Evolutionary conservation across 2,797 vertebrate genomes (phyloP), one percentile per base, ranked within the genome.

Genomic region (Rhinophrynus dorsalis): DNA sequence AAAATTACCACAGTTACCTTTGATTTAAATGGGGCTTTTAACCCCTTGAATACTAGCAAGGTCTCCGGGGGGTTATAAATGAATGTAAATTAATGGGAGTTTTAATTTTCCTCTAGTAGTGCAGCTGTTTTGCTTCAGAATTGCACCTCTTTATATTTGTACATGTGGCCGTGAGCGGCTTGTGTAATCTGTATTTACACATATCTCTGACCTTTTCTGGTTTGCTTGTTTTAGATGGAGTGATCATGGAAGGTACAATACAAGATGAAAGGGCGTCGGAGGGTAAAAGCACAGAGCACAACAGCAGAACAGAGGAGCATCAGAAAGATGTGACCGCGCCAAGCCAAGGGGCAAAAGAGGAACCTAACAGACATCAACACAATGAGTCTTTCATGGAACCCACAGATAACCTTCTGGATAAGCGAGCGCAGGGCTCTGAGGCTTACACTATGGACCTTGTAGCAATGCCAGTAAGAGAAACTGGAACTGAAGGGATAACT

Each of bases 171-270:
- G n/a, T n/a, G n/a, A n/a, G n/a, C n/a, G n/a, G n/a, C n/a, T n/a
- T n/a, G n/a, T n/a, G n/a, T n/a, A n/a, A n/a, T n/a, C n/a, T n/a
- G n/a, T n/a, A n/a, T n/a, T n/a, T n/a, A 4, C 29, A 30, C 29
- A 30, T 30, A 4, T 30, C 4, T 30, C 9, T 44, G n/a, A 33
- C 10, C 1, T 32, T 13, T 52, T 44, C 18, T 18, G 0, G 29
- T 6, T 50, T 8, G 44, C 61, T 5, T 37, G 4, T 61, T 60
- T 12, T 17, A 70, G 67, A 70, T 70, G 67, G 58, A 45, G 48
- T 62, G 29, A 70, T 30, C 32, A 70, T 70, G 67, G 58, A 70
- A 30, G 26, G 7, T 6, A 12, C 12, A 20, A 7, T 24, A 58
- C 21, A 24, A 15, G 21, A 50, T 38, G 18, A 40, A 5, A 48